A percentile compares a stretch with the other conserved stretches of the same genome.
Conservation (phyloP, 2,888 invertebrate genomes). For the Pachliopta kotzebuea region DNA sequence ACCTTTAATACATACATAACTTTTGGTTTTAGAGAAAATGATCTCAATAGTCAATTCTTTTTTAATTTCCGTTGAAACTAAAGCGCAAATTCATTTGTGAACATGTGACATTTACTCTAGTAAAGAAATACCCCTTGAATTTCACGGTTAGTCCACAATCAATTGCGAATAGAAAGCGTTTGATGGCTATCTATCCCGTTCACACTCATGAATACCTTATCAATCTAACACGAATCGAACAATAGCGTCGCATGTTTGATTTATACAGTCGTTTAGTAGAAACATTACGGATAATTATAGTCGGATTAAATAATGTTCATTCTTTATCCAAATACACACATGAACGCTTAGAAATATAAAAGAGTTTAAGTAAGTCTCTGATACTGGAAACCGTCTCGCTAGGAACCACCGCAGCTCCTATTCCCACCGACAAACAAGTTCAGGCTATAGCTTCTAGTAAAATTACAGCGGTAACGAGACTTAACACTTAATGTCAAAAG, state of each 20-base stretch:
- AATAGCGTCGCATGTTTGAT: constrained; percentile 80
- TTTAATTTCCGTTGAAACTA: constrained; percentile 26
- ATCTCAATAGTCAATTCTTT: no score
- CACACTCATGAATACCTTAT: constrained; percentile 78
- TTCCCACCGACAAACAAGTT: no score
- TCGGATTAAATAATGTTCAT: constrained; percentile 55
- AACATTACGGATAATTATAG: constrained; percentile 79
- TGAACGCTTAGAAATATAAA: neutral
- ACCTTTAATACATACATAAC: no score
- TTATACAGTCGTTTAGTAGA: constrained; percentile 80
- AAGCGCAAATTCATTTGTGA: constrained; percentile 27
- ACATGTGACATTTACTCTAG: constrained; percentile 27
- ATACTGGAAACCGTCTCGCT: no score
- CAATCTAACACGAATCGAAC: constrained; percentile 80
- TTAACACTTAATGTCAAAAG: no score
- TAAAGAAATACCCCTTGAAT: constrained; percentile 34
- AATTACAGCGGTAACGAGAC: no score
- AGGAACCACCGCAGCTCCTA: no score
- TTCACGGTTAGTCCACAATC: constrained; percentile 49
- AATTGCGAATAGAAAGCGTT: constrained; percentile 71
- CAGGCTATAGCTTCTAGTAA: no score
- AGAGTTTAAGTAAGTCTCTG: neutral
- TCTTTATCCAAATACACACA: constrained; percentile 44
- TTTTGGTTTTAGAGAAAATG: no score
- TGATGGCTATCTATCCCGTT: constrained; percentile 74